Percentiles rank a stretch among this genome's conserved stretches.
Evolutionary conservation across 1,140 invertebrate genomes (phyloP).

Genomic region (Cephus cinctus): DNA sequence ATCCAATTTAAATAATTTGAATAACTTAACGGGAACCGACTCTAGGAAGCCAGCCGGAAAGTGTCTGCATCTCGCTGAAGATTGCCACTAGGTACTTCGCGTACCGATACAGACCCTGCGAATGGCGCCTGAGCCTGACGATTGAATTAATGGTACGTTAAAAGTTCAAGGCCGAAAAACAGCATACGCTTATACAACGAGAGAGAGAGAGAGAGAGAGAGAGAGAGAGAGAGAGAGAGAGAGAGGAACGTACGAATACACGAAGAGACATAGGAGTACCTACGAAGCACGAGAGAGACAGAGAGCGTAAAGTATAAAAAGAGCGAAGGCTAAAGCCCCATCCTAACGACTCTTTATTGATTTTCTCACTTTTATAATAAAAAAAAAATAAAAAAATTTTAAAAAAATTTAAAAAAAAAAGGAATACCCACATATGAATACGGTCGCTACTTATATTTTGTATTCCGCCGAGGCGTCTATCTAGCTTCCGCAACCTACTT

Average conservation of each 20-base stretch:
- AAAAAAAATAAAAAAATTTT: too few species aligned
- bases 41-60: too few species aligned
- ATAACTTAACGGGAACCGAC: conserved; percentile 21
- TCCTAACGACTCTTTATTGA: conserved; percentile 25
- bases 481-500: conserved; percentile 16
- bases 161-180: conserved; percentile 20
- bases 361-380: conserved; percentile 30
- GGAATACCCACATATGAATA: too few species aligned
- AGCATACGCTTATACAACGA: too few species aligned
- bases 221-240: neutral
- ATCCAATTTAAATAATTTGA: conserved; percentile 24
- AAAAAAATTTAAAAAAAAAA: too few species aligned
- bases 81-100: too few species aligned
- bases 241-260: neutral
- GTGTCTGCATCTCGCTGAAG: too few species aligned
- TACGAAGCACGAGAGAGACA: conserved; percentile 1
- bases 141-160: conserved; percentile 17
- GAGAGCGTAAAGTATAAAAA: neutral
- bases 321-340: neutral
- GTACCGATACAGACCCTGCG: neutral
- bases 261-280: conserved; percentile 1
- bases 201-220: neutral
- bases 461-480: too few species aligned
- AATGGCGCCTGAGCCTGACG: neutral
- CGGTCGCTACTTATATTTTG: too few species aligned